Evolutionary conservation across 2,888 invertebrate genomes (phyloP).

Genomic region (Lamproptera curius): DNA sequence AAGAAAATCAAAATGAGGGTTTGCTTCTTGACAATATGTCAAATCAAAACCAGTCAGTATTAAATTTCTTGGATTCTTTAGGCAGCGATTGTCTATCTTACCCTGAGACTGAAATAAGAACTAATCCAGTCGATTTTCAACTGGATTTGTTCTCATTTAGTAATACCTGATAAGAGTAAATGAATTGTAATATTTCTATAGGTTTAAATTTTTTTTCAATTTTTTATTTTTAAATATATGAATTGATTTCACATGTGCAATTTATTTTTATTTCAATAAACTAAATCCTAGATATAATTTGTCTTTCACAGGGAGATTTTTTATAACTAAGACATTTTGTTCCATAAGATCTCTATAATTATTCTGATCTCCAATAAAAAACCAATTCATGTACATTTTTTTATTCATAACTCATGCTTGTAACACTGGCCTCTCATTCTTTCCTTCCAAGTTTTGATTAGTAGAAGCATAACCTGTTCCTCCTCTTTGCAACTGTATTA

Average conservation of each 20-base stretch:
- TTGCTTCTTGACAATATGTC: slow-evolving; percentile 26
- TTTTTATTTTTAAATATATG: slow-evolving; percentile 13
- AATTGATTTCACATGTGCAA: slow-evolving; percentile 10
- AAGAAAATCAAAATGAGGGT: slow-evolving; percentile 29
- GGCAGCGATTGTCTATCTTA: slow-evolving; percentile 58
- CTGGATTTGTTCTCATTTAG: slow-evolving; percentile 66
- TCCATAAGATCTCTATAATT: slow-evolving; percentile 6
- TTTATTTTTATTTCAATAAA: slow-evolving; percentile 5
- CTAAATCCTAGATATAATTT: neutral
- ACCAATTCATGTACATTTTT: neutral
- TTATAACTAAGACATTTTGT: neutral
- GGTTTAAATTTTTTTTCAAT: slow-evolving; percentile 5
- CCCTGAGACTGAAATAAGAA: slow-evolving; percentile 64
- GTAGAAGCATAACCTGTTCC: slow-evolving; percentile 96
- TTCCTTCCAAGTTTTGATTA: slow-evolving; percentile 90
- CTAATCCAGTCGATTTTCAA: slow-evolving; percentile 61
- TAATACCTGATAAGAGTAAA: slow-evolving; percentile 37
- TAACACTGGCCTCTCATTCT: slow-evolving; percentile 88
- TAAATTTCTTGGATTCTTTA: slow-evolving; percentile 63
- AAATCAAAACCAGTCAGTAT: slow-evolving; percentile 55
- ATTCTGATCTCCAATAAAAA: neutral
- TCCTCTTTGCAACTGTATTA: slow-evolving; percentile 95
- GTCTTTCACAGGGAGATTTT: no score
- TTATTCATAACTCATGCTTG: slow-evolving; percentile 80
- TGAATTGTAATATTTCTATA: slow-evolving; percentile 20